Conservation (phyloP, 35 echinoderm and acorn worm genomes). For the Anneissia japonica region DNA sequence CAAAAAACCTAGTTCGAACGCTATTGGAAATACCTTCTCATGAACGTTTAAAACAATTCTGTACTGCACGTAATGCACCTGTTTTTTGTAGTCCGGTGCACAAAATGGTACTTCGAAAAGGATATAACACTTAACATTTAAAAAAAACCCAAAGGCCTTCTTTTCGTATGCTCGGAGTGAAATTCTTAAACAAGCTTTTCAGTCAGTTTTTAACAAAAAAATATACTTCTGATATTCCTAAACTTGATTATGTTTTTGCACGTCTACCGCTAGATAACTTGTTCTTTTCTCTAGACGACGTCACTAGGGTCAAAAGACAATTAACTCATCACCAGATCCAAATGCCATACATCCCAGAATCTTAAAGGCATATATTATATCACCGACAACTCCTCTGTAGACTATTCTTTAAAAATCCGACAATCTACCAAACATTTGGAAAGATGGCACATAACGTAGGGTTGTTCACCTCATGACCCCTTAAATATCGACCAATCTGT, state of each 20-base stretch:
- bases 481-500: background rate
- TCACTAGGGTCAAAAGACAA: background rate
- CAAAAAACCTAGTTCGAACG: background rate
- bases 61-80: background rate
- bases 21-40: background rate
- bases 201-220: background rate
- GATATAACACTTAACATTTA: background rate
- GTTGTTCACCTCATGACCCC: background rate
- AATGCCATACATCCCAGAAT: background rate
- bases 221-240: background rate
- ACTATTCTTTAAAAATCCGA: background rate
- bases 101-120: background rate
- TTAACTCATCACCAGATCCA: background rate
- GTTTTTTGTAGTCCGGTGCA: background rate
- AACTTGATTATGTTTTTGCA: background rate
- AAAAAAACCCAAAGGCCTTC: background rate
- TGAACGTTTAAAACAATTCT: background rate
- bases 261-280: background rate
- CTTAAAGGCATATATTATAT: background rate
- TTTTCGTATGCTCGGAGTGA: background rate
- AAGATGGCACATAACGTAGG: background rate
- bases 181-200: background rate
- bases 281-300: background rate
- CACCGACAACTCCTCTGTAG: background rate
- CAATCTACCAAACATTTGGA: background rate